Evolutionary conservation across 1,140 invertebrate genomes (phyloP).

Genomic region (Andricus grossulariae): DNA sequence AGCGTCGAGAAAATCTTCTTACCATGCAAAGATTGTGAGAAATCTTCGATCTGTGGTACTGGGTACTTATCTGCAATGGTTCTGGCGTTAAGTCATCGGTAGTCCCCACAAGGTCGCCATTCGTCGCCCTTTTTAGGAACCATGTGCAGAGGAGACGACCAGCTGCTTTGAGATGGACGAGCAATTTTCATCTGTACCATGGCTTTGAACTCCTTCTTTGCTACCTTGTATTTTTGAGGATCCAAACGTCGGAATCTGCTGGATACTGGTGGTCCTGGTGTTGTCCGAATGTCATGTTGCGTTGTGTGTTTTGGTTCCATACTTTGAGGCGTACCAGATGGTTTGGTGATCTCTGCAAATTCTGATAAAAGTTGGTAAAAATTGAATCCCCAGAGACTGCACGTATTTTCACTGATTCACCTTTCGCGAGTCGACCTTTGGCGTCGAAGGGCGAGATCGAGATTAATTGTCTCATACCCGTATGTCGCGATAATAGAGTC

Average conservation of each 20-base stretch:
- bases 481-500: conserved; percentile 60
- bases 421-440: not conserved
- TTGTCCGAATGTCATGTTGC: conserved; percentile 48
- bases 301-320: not conserved
- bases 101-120: too few species aligned
- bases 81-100: too few species aligned
- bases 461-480: conserved; percentile 55
- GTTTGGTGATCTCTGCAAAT: conserved; percentile 39
- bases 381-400: not conserved
- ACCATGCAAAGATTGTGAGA: conserved; percentile 54
- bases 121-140: conserved; percentile 63
- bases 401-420: conserved; percentile 5
- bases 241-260: conserved; percentile 62
- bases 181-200: conserved; percentile 58
- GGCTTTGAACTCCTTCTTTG: conserved; percentile 37
- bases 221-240: conserved; percentile 55
- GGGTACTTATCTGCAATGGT: too few species aligned
- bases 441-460: conserved; percentile 60
- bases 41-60: conserved; percentile 69
- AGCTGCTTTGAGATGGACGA: conserved; percentile 59
- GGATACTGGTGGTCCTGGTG: conserved; percentile 62
- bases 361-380: conserved; percentile 28
- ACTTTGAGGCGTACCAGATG: conserved; percentile 14
- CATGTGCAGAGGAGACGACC: conserved; percentile 68
- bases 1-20: too few species aligned